Base-by-base conservation (phyloP, 2,888 invertebrate species). In the Elysia crispata region DNA sequence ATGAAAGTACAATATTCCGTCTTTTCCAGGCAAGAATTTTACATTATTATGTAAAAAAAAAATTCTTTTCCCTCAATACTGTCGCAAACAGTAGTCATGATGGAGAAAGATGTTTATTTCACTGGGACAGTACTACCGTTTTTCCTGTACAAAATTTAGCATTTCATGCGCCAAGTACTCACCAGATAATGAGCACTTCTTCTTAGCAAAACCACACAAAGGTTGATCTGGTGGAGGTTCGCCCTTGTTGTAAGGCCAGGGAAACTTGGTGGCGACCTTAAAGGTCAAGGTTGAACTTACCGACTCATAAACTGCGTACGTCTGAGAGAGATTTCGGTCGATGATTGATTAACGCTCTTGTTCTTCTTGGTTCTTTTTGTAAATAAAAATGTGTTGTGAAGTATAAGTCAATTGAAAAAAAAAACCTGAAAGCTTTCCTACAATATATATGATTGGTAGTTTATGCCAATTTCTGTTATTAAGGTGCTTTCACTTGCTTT, bases 221-320 rank as follows among this genome's bases (percentile, higher is more conserved):
- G 76, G 76, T n/a, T 66, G 41, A 18, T 76, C 60, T 28, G 31
- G 23, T 1, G 76, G 76, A 11, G 64, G 49, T 15, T 20, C 25
- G 13, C 76, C 76, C 3, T 18, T 25, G 31, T 31, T 76, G 76
- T 76, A 76, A 1, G 76, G 76, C 76, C 76, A 76, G 3, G 64
- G 60, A 18, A 76, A 66, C 1, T 5, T 18, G 1, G 8, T 11
- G 49, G n/a, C 66, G 20, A 28, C 0, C 1, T 13, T 28, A 1
- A 64, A 18, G 0, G 41, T 28, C 30, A 76, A 20, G 13, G 31
- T 25, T 13, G 41, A 23, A 8, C 18, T 1, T 5, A 64, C 49
- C 18, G 5, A 76, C n/a, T 76, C 66, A n/a, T 66, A 76, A 13
- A 49, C 15, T 6, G 25, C 23, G 31, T 20, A 62, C 28, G 49